phyloP scores from a whole-genome alignment of 2,888 invertebrate species.

The Cacoxenus indagator region DNA sequence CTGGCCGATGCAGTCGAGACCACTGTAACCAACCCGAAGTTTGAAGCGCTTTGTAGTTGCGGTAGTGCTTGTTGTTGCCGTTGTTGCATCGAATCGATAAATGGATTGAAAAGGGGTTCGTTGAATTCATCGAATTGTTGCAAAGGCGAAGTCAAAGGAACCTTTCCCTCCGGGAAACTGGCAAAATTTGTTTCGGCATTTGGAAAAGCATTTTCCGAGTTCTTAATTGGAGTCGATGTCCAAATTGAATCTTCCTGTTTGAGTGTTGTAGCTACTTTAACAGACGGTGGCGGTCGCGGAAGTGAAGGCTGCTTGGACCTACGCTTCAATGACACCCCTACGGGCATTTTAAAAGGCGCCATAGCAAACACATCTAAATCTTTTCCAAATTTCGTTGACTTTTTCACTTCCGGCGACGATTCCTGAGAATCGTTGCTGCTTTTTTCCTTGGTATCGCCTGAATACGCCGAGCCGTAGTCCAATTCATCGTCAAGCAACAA shows the following conservation, averaged over 20 bases:
- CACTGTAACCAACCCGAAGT: slow-evolving; percentile 60
- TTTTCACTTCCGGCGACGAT: slow-evolving; percentile 26
- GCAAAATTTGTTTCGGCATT: slow-evolving; percentile 42
- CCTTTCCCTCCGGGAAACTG: slow-evolving; percentile 36
- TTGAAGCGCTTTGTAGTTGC: slow-evolving; percentile 51
- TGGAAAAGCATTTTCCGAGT: slow-evolving; percentile 22
- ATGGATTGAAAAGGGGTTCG: slow-evolving; percentile 69
- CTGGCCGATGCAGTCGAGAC: slow-evolving; percentile 31
- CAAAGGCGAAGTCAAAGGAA: slow-evolving; percentile 17
- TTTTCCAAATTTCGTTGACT: slow-evolving; percentile 45
- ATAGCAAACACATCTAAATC: slow-evolving; percentile 78
- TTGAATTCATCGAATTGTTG: slow-evolving; percentile 68
- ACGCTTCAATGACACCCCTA: slow-evolving; percentile 55
- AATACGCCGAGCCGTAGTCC: slow-evolving; percentile 74
- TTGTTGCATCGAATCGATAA: slow-evolving; percentile 45
- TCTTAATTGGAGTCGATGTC: slow-evolving; percentile 68
- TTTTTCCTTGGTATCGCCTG: slow-evolving; percentile 34
- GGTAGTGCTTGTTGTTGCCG: slow-evolving; percentile 28
- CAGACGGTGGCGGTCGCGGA: slow-evolving; percentile 13
- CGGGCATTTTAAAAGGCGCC: slow-evolving; percentile 76
- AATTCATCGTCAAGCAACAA: slow-evolving; percentile 83
- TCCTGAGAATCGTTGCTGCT: slow-evolving; percentile 54
- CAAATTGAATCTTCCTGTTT: slow-evolving; percentile 60
- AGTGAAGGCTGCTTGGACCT: slow-evolving; percentile 36
- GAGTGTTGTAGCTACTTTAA: slow-evolving; percentile 21